phyloP scores from a whole-genome alignment of 2,113 vertebrate genomes.

The Danio rerio region DNA sequence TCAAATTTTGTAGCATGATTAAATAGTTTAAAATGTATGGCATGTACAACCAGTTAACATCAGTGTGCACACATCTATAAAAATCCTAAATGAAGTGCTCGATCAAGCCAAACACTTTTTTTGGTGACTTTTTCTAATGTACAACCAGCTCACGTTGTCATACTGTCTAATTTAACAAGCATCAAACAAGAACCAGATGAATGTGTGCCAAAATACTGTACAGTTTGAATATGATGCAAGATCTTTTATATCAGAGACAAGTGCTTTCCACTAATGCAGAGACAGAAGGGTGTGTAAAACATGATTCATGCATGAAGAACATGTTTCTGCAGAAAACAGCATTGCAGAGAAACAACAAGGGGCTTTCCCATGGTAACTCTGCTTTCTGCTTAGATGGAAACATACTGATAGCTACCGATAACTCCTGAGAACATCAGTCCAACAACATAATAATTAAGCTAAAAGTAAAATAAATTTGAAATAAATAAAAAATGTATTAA shows the following conservation, averaged over 20 bases:
- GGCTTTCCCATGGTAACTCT: background rate
- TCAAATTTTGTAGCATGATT: no score
- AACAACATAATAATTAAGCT: no score
- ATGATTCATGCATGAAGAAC: constrained; percentile 27
- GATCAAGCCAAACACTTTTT: no score
- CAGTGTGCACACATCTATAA: no score
- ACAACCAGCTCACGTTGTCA: background rate
- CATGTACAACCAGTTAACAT: no score
- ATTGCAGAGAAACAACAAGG: background rate
- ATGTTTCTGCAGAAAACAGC: background rate
- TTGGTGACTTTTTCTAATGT: no score
- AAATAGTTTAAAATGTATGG: no score
- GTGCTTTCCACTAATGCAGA: background rate
- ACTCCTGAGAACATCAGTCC: no score
- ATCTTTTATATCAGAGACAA: background rate
- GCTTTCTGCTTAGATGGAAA: background rate
- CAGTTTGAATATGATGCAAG: background rate
- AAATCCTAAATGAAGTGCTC: no score
- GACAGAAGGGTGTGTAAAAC: background rate
- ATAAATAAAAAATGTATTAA: no score
- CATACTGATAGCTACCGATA: no score
- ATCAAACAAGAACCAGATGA: background rate
- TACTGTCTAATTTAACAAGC: background rate
- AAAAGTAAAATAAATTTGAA: no score
- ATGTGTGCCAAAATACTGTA: background rate